Evolutionary conservation across 2,113 vertebrate genomes (phyloP).

Genomic region (human): GRCh38 chr9:66965501-66966000

Average conservation of each 20-base stretch:
- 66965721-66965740: not conserved
- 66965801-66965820: not conserved
- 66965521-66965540: too few relatives aligned
- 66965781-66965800: not conserved
- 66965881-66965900: not conserved
- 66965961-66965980: not conserved
- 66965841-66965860: not conserved
- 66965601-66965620: too few relatives aligned
- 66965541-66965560: too few relatives aligned
- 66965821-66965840: not conserved
- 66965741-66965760: not conserved
- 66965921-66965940: not conserved
- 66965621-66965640: too few relatives aligned
- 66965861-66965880: not conserved
- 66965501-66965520: too few relatives aligned
- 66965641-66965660: not conserved
- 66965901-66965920: not conserved
- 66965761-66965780: not conserved
- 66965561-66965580: too few relatives aligned
- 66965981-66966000: not conserved
- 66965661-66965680: not conserved
- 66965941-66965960: not conserved
- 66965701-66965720: not conserved
- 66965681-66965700: not conserved
- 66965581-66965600: too few relatives aligned